Percentiles rank a stretch among this genome's conserved stretches.
These are phyloP conservation scores for Anthopleura xanthogrammica DNA, from an alignment of 92 coral and sea anemone species.

Conservation along the genomic window DNA sequence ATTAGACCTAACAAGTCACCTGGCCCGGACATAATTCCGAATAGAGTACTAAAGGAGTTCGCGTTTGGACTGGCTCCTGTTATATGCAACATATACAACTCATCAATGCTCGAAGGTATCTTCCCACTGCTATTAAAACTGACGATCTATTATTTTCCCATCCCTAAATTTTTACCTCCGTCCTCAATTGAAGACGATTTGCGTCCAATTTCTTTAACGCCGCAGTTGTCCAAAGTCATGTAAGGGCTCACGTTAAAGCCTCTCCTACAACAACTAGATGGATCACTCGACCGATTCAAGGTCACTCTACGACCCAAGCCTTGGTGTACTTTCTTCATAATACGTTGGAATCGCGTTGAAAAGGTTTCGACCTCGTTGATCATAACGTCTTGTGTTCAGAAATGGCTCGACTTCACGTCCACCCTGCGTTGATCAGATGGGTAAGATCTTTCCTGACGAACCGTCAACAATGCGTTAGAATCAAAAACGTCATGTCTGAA, in stretches of 20 bases:
- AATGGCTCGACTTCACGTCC: constrained; percentile 24
- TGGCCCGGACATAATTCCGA: background rate
- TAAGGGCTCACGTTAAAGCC: constrained; percentile 13
- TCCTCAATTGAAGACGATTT: constrained; percentile 17
- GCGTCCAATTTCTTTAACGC: background rate
- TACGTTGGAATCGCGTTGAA: constrained; percentile 10
- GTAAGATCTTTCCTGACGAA: no score
- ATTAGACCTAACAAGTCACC: background rate
- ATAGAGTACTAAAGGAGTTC: background rate
- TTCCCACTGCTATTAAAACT: background rate
- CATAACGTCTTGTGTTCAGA: no score
- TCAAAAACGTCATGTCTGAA: constrained; percentile 8
- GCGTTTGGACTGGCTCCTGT: background rate
- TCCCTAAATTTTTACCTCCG: no score
- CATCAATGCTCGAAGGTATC: background rate
- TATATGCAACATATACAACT: background rate
- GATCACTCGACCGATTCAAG: constrained; percentile 15
- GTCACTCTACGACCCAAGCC: background rate
- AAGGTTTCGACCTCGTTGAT: no score
- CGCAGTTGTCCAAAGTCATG: constrained; percentile 18
- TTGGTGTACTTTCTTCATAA: background rate
- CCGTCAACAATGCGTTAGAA: no score
- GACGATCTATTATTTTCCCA: background rate
- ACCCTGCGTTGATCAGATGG: no score
- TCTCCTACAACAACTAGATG: constrained; percentile 9